These are phyloP conservation scores for Dasyprocta punctata DNA, from an alignment of 2,113 vertebrate species.

Conservation along the genomic window DNA sequence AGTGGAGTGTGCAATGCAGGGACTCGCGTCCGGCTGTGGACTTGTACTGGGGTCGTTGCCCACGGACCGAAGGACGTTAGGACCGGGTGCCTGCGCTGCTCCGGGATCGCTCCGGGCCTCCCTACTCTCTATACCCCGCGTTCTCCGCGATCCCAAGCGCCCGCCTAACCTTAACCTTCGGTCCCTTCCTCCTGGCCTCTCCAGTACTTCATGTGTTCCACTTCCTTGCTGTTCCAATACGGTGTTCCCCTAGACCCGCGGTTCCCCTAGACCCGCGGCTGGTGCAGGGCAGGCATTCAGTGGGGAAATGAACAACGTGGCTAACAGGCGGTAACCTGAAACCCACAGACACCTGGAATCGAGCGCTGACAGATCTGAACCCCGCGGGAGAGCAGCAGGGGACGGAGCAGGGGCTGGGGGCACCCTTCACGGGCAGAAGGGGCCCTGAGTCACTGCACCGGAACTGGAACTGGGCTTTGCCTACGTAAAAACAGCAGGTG, in stretches of 20 bases:
- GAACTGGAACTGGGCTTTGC: not conserved
- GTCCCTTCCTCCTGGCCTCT: not conserved
- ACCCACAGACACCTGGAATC: not conserved
- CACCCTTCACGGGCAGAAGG: not conserved
- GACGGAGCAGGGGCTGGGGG: not conserved
- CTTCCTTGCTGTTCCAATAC: not conserved
- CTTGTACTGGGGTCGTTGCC: not conserved
- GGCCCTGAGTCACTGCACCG: not conserved
- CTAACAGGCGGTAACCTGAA: not conserved
- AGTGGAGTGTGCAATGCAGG: rapidly evolving
- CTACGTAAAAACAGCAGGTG: not conserved
- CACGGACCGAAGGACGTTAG: rapidly evolving
- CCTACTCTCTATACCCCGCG: too few species aligned
- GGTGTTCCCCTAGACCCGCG: not conserved
- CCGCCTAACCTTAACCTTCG: not conserved
- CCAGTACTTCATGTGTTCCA: not conserved
- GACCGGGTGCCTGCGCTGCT: not conserved
- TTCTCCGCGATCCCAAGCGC: not conserved
- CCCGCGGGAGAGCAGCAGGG: too few species aligned
- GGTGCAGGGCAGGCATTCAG: not conserved
- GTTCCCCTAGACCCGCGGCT: not conserved
- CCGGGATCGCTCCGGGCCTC: not conserved
- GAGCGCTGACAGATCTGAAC: not conserved
- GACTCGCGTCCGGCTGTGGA: rapidly evolving
- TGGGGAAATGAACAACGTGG: not conserved